Base-by-base conservation (phyloP, 2,113 vertebrate genomes). In the Rhinolophus ferrumequinum region DNA sequence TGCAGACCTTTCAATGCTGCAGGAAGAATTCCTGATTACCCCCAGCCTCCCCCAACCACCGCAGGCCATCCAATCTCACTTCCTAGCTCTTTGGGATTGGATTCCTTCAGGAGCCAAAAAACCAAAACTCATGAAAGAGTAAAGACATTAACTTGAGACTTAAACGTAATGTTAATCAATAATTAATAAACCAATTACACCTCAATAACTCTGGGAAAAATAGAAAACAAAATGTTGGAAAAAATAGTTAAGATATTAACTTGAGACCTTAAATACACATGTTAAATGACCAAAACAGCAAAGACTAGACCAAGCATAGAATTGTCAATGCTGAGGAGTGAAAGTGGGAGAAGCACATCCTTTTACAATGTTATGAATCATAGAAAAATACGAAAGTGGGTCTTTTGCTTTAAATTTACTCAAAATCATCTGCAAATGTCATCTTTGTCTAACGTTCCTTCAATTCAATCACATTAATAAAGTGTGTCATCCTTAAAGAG, bases 271-370 rank as follows among this genome's bases (percentile, higher is more conserved):
- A 84, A 15, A 28, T 60, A 9, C 19, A 18, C 54, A 16, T 1
- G 26, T 28, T n/a, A 41, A 64, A 19, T 80, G 22, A 52, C 15
- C n/a, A 3, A 41, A 72, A n/a, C 16, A 28, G 28, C 26, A 52
- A 72, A 38, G 19, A 1, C 44, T 24, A 15, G 44, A 44, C n/a
- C 10, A 4, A 54, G 18, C 4, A 3, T 12, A 9, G 21, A 15
- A 15, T 8, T 30, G 15, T 50, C 16, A 15, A 4, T 2, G 38
- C n/a, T 13, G 66, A 82, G 7, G 15, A 70, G 8, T 33, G 50
- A 18, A 33, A 60, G 18, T 18, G 0, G n/a, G 12, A 60, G 35
- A 19, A 35, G 6, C 6, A 5, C 9, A 0, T 8, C 24, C 18
- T 66, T 54, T 50, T 12, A 5, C 19, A 50, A n/a, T 14, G n/a